These are phyloP conservation scores for Polyergus mexicanus DNA, from an alignment of 1,140 invertebrate genomes.

Conservation along the genomic window DNA sequence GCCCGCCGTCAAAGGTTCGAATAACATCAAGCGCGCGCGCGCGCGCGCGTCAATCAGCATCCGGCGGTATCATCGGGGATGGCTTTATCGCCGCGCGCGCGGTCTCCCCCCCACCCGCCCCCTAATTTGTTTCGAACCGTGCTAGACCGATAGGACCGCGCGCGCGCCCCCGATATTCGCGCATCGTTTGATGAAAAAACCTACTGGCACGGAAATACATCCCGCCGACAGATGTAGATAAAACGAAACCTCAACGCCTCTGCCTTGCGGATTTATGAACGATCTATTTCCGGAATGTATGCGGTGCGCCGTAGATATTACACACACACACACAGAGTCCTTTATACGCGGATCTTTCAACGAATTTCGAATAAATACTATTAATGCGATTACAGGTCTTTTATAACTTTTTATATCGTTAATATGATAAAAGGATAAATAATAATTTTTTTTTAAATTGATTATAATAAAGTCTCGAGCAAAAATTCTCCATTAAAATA, in stretches of 20 bases:
- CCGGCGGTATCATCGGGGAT: constrained; percentile 39
- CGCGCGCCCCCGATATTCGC: background rate
- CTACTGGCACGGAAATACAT: constrained; percentile 57
- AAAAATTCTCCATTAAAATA: background rate
- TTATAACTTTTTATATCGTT: background rate
- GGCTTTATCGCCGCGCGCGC: constrained; percentile 41
- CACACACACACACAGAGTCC: background rate
- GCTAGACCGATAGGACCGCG: background rate
- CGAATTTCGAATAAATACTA: background rate
- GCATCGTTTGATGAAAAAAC: constrained; percentile 56
- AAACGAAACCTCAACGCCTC: constrained; percentile 59
- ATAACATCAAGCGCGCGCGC: constrained; percentile 36
- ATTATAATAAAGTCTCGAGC: background rate
- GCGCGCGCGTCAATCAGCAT: constrained; percentile 45
- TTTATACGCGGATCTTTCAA: constrained; percentile 6
- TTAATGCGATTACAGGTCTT: background rate
- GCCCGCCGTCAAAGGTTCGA: constrained; percentile 49
- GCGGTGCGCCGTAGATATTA: constrained; percentile 13
- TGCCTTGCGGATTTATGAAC: constrained; percentile 55
- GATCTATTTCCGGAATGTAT: constrained; percentile 50
- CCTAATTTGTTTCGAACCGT: constrained; percentile 55
- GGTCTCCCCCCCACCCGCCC: background rate
- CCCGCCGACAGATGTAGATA: constrained; percentile 43
- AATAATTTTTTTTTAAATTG: no score
- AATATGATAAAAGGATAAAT: no score